Evolutionary conservation across 2,888 invertebrate species (phyloP).

Genomic region (Gonocerus acuteangulatus): DNA sequence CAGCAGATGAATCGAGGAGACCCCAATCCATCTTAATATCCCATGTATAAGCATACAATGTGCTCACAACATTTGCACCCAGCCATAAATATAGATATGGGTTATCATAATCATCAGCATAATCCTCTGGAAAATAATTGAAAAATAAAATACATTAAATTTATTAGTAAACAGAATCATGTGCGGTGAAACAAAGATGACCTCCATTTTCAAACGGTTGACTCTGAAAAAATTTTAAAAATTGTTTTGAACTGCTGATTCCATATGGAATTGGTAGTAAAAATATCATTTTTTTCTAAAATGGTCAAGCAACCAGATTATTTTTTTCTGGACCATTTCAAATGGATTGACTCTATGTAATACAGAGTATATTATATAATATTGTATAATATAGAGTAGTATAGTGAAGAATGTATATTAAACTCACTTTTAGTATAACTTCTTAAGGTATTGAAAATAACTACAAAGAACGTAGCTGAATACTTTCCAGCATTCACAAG

Average conservation of each 20-base stretch:
- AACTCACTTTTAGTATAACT: constrained; percentile 45
- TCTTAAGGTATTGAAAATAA: constrained; percentile 47
- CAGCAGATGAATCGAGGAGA: constrained; percentile 63
- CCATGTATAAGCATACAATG: constrained; percentile 75
- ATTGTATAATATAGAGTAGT: too few species aligned
- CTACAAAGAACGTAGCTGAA: constrained; percentile 65
- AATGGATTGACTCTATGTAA: too few species aligned
- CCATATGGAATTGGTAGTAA: too few species aligned
- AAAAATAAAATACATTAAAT: background rate
- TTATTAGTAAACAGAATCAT: background rate
- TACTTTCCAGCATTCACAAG: constrained; percentile 77
- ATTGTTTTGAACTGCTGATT: too few species aligned
- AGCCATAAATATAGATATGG: constrained; percentile 67
- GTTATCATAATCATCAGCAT: constrained; percentile 49
- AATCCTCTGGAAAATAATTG: constrained; percentile 44
- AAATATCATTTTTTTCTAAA: too few species aligned
- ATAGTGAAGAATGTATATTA: too few species aligned
- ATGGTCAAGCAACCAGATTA: background rate
- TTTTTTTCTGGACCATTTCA: too few species aligned
- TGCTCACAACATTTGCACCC: constrained; percentile 57
- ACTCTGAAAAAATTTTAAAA: too few species aligned
- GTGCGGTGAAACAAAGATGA: background rate
- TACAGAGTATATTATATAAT: too few species aligned
- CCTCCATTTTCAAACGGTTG: too few species aligned
- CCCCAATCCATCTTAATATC: constrained; percentile 89